These are phyloP conservation scores for Zootermopsis nevadensis DNA, from an alignment of 2,888 invertebrate species.

Conservation along the genomic window DNA sequence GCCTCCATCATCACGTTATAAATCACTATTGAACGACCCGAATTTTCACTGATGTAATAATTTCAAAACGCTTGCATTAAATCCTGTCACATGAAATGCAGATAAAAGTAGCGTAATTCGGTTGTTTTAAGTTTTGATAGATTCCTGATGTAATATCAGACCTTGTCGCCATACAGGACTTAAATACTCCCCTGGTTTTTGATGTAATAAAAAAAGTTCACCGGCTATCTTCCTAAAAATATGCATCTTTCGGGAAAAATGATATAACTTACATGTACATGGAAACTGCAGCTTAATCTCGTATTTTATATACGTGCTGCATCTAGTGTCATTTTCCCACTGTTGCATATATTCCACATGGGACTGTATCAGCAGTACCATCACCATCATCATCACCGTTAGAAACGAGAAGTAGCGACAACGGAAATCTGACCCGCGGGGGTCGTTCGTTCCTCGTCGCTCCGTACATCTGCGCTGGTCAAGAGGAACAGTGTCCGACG, in stretches of 20 bases:
- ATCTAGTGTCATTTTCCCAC: constrained; percentile 37
- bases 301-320: constrained; percentile 35
- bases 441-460: constrained; percentile 58
- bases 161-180: too few relatives aligned
- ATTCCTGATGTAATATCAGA: too few relatives aligned
- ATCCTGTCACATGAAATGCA: too few relatives aligned
- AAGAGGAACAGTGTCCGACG: constrained; percentile 23
- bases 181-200: too few relatives aligned
- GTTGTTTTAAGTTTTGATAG: too few relatives aligned
- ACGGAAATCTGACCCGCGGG: constrained; percentile 63
- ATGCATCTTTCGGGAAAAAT: constrained; percentile 37
- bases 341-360: constrained; percentile 41
- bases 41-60: too few relatives aligned
- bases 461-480: constrained; percentile 30
- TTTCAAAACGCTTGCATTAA: too few relatives aligned
- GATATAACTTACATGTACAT: background rate
- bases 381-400: constrained; percentile 43
- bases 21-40: too few relatives aligned
- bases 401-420: constrained; percentile 56
- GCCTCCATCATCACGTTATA: too few relatives aligned
- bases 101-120: too few relatives aligned
- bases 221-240: constrained; percentile 11
- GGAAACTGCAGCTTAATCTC: constrained; percentile 31
- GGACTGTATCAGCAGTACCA: constrained; percentile 52
- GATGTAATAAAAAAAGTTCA: too few relatives aligned